A percentile compares a stretch with the other conserved stretches of the same genome.
Conservation (phyloP, 2,113 vertebrate species). For the Myotis lucifugus region DNA sequence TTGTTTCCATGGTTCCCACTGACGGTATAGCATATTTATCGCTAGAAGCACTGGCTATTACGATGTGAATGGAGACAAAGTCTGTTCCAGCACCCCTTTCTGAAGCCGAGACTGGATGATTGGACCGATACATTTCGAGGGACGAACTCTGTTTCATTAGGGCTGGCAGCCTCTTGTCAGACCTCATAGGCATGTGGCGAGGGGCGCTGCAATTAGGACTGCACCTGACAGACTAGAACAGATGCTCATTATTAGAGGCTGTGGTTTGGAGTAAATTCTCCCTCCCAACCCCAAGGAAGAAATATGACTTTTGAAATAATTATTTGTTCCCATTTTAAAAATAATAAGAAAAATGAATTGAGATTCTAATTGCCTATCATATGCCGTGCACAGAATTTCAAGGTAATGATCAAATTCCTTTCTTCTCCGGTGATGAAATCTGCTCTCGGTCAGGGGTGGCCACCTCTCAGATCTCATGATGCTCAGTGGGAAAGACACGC, state of each 20-base stretch:
- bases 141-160: not conserved
- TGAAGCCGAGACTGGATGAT: not conserved
- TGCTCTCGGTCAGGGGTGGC: not conserved
- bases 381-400: not conserved
- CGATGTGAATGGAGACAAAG: not conserved
- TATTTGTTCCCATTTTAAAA: not conserved
- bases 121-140: not conserved
- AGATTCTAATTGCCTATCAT: not conserved
- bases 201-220: not conserved
- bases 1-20: not conserved
- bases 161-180: not conserved
- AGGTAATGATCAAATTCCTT: not conserved
- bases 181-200: not conserved
- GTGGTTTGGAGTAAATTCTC: not conserved
- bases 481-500: accelerated
- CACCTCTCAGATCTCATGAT: not conserved
- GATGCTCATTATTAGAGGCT: not conserved
- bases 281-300: not conserved
- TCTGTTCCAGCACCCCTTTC: not conserved
- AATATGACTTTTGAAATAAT: not conserved
- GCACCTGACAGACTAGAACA: not conserved
- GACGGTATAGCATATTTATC: not conserved
- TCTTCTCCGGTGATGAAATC: not conserved
- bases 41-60: not conserved
- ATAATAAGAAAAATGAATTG: not conserved